Percentiles rank a stretch among this genome's conserved stretches.
Evolutionary conservation across 2,113 vertebrate genomes (phyloP).

Genomic region (Pteruthius melanotis): DNA sequence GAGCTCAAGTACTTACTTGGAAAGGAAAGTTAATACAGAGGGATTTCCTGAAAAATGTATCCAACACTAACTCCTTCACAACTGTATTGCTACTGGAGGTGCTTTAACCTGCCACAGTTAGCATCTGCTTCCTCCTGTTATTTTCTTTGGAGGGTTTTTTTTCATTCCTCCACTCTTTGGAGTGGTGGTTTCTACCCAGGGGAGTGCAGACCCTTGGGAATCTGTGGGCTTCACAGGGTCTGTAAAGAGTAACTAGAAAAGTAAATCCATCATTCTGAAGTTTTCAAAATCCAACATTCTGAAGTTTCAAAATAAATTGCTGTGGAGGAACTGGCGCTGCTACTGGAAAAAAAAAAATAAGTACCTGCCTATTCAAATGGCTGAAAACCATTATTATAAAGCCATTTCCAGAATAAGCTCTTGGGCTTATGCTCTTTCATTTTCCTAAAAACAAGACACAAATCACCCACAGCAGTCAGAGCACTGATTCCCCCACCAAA

Average conservation of each 20-base stretch:
- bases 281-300: background rate
- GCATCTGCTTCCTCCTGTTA: background rate
- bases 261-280: background rate
- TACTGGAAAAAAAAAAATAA: background rate
- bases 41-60: background rate
- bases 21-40: background rate
- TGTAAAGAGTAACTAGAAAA: background rate
- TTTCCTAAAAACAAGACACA: background rate
- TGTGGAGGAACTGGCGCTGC: background rate
- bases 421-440: background rate
- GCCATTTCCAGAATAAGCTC: background rate
- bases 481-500: background rate
- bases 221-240: background rate
- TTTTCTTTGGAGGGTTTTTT: background rate
- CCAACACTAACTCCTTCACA: background rate
- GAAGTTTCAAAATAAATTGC: background rate
- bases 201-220: background rate
- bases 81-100: background rate
- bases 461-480: background rate
- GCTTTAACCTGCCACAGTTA: background rate
- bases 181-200: background rate
- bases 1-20: background rate
- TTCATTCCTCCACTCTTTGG: background rate
- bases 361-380: background rate
- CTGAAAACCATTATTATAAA: slow-evolving; percentile 2